phyloP scores from a whole-genome alignment of 2,888 invertebrate genomes.

The Poecilobothrus nobilitatus region DNA sequence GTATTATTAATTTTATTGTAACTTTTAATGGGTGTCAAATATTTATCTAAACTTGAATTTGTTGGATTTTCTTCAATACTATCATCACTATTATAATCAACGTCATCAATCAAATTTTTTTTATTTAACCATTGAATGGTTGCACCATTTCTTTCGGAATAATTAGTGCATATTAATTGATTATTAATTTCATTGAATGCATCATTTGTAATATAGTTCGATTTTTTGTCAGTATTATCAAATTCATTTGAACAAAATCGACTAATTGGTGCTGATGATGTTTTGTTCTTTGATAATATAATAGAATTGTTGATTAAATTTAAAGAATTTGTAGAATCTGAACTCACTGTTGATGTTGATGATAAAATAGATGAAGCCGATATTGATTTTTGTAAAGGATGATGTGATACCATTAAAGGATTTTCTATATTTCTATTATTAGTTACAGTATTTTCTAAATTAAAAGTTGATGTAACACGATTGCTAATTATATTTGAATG shows the following conservation, averaged over 20 bases:
- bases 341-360: conserved; percentile 16
- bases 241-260: conserved; percentile 34
- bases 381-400: conserved; percentile 38
- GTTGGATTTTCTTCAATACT: conserved; percentile 14
- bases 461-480: background rate
- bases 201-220: conserved; percentile 12
- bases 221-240: background rate
- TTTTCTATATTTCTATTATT: no score
- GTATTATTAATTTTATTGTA: conserved; percentile 28
- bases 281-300: conserved; percentile 10
- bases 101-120: conserved; percentile 8
- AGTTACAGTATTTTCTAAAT: no score
- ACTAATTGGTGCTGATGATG: conserved; percentile 35
- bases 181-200: background rate
- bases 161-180: conserved; percentile 10
- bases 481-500: conserved; percentile 25
- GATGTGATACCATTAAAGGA: background rate
- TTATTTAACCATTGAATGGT: conserved; percentile 9
- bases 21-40: conserved; percentile 26
- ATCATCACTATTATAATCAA: conserved; percentile 13
- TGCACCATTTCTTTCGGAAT: conserved; percentile 7
- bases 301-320: background rate
- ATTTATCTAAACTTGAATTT: conserved; percentile 23
- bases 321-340: conserved; percentile 1
- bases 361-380: conserved; percentile 38